Conservation (phyloP, 2,797 vertebrate genomes). For the Salarias fasciatus region DNA sequence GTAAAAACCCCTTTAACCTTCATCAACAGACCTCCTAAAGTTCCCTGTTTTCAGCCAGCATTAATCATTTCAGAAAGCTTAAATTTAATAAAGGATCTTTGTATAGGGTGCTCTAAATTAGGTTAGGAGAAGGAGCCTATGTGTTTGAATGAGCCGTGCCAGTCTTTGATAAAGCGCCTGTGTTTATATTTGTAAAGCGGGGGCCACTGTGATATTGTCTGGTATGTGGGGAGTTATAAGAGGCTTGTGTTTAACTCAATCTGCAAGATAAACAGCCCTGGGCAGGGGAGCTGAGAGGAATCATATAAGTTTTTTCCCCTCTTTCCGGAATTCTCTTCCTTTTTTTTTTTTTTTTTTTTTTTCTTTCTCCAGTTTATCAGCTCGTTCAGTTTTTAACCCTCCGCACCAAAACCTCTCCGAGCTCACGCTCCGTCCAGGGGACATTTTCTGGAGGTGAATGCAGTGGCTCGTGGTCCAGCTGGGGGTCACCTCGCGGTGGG, state of each 20-base stretch:
- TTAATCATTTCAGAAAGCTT: slow-evolving; percentile 64
- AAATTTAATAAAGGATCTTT: slow-evolving; percentile 72
- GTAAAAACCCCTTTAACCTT: slow-evolving; percentile 50
- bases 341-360: too few species aligned
- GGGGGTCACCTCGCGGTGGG: slow-evolving; percentile 58
- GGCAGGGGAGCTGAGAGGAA: slow-evolving; percentile 62
- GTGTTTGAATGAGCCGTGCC: slow-evolving; percentile 68
- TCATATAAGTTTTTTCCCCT: slow-evolving; percentile 52
- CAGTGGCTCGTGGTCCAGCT: slow-evolving; percentile 54
- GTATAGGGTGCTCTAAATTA: slow-evolving; percentile 68
- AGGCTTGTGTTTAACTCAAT: slow-evolving; percentile 80
- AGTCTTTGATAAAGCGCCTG: slow-evolving; percentile 71
- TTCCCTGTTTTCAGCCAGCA: slow-evolving; percentile 56
- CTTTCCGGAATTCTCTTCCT: slow-evolving; percentile 29
- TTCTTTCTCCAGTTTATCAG: slow-evolving; percentile 10
- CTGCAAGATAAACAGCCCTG: slow-evolving; percentile 76
- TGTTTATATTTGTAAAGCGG: slow-evolving; percentile 76
- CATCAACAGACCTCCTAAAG: slow-evolving; percentile 56
- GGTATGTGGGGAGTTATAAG: slow-evolving; percentile 80
- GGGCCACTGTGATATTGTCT: slow-evolving; percentile 80
- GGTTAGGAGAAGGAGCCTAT: slow-evolving; percentile 71
- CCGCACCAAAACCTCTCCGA: neutral
- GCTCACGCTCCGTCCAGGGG: slow-evolving; percentile 9
- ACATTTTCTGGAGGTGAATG: slow-evolving; percentile 53
- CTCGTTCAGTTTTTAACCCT: slow-evolving; percentile 14